A percentile compares a stretch with the other conserved stretches of the same genome.
Conservation (phyloP, 2,113 vertebrate genomes). For the zebrafish (Danio rerio) region DNA sequence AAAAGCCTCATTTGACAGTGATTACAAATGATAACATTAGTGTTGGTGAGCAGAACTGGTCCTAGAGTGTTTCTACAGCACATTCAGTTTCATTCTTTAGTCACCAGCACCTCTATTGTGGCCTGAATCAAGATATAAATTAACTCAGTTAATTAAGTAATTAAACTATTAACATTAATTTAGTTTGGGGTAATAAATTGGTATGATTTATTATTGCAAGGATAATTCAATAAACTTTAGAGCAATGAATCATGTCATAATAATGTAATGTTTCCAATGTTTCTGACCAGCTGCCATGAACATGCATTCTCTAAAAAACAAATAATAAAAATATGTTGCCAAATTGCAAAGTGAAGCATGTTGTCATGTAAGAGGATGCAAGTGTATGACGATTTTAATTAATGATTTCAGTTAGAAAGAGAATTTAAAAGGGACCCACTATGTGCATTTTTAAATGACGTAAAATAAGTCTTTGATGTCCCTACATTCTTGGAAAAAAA, state of each 20-base stretch:
- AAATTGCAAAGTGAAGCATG: constrained; percentile 1
- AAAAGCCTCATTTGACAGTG: background rate
- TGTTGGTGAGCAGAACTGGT: background rate
- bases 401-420: too few species aligned
- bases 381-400: too few species aligned
- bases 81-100: background rate
- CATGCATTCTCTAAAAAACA: too few species aligned
- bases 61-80: background rate
- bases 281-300: background rate
- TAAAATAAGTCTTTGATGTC: too few species aligned
- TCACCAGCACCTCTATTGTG: background rate
- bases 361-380: background rate
- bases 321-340: too few species aligned
- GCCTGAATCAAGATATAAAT: background rate
- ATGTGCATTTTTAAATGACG: too few species aligned
- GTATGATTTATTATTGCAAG: constrained; percentile 5
- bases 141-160: background rate
- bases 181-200: background rate
- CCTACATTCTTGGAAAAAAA: too few species aligned
- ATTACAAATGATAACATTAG: background rate
- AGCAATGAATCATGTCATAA: background rate
- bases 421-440: too few species aligned
- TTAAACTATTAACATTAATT: background rate
- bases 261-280: background rate
- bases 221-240: background rate